phyloP scores from a whole-genome alignment of 2,797 vertebrate genomes.

The Cynopterus sphinx region DNA sequence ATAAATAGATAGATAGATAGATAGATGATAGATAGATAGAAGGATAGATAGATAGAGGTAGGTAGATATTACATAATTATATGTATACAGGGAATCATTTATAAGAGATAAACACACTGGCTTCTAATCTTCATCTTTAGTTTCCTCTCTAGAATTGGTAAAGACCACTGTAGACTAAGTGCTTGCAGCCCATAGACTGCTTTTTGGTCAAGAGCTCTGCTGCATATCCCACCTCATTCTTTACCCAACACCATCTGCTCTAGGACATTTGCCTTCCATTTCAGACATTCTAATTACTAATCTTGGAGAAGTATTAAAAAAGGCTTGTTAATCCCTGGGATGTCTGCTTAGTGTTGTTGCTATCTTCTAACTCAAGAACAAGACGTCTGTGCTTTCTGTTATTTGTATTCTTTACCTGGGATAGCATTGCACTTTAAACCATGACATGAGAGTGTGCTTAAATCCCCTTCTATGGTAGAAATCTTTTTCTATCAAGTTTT shows the following conservation, averaged over 20 bases:
- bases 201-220: neutral
- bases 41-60: too few relatives aligned
- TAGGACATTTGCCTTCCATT: neutral
- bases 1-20: too few relatives aligned
- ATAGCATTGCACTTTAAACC: neutral
- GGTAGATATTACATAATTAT: neutral
- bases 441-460: neutral
- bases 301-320: neutral
- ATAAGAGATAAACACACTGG: neutral
- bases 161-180: neutral
- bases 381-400: neutral
- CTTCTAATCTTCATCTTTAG: neutral
- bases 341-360: neutral
- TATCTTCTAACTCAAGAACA: neutral
- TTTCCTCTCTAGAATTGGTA: neutral
- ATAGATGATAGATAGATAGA: too few relatives aligned
- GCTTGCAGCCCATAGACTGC: neutral
- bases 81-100: neutral
- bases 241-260: neutral
- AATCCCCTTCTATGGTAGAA: neutral
- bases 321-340: neutral
- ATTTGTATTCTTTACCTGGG: neutral
- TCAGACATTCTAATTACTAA: neutral
- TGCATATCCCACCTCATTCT: neutral
- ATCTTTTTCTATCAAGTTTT: neutral